Evolutionary conservation across 2,888 invertebrate genomes (phyloP).

Genomic region (Noctua comes): DNA sequence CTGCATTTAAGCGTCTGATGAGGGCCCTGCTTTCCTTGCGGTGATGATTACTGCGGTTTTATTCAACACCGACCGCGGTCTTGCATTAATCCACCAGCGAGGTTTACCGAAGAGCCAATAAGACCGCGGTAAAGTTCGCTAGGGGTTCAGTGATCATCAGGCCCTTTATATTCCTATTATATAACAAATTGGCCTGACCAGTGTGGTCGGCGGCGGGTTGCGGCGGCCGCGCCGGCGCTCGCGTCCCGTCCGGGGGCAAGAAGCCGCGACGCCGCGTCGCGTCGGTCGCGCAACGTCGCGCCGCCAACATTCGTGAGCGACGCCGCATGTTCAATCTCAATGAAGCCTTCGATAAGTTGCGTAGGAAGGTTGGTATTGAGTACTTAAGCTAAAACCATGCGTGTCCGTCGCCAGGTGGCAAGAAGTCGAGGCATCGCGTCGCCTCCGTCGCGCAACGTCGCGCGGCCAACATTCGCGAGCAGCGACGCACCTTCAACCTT

Average conservation of each 20-base stretch:
- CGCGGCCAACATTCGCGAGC: slow-evolving; percentile 97
- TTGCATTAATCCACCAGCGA: neutral
- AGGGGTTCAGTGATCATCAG: neutral
- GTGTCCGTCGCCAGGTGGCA: slow-evolving; percentile 84
- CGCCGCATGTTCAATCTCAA: slow-evolving; percentile 98
- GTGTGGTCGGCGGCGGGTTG: slow-evolving; percentile 88
- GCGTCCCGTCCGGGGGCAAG: slow-evolving; percentile 90
- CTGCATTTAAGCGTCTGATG: neutral
- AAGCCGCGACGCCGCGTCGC: slow-evolving; percentile 97
- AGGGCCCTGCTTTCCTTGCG: neutral
- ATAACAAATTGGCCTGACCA: slow-evolving; percentile 64
- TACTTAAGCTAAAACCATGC: slow-evolving; percentile 48
- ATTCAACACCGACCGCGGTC: neutral
- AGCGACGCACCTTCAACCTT: slow-evolving; percentile 98
- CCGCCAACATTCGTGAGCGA: slow-evolving; percentile 97
- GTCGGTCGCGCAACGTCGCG: slow-evolving; percentile 96
- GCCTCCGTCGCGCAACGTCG: slow-evolving; percentile 97
- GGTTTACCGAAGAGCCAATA: neutral
- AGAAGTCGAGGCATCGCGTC: slow-evolving; percentile 96
- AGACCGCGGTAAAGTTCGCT: neutral
- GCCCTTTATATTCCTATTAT: slow-evolving; percentile 25
- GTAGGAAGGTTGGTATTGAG: slow-evolving; percentile 92
- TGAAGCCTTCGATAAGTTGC: slow-evolving; percentile 97
- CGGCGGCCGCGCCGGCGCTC: slow-evolving; percentile 80
- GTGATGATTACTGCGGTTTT: too few species aligned